A percentile compares a stretch with the other conserved stretches of the same genome.
Evolutionary conservation across 2,888 invertebrate species (phyloP).

Genomic region (Drosophila dives): DNA sequence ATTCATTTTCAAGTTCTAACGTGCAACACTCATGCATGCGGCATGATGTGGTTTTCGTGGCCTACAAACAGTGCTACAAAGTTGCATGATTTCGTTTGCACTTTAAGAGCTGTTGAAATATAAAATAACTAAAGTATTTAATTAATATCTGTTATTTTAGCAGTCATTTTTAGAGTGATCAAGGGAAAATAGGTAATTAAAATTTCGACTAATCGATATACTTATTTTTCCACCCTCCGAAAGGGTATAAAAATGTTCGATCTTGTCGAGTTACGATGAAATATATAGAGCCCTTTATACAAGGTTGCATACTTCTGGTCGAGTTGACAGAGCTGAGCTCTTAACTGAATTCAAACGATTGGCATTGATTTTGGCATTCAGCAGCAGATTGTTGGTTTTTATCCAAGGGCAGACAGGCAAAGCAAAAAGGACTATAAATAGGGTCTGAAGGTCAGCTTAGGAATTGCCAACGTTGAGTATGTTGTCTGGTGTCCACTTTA

Average conservation of each 20-base stretch:
- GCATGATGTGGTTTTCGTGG: constrained; percentile 31
- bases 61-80: constrained; percentile 32
- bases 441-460: constrained; percentile 42
- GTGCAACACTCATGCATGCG: constrained; percentile 16
- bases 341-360: constrained; percentile 25
- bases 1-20: constrained; percentile 34
- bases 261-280: constrained; percentile 1
- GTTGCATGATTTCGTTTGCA: constrained; percentile 6
- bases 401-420: constrained; percentile 43
- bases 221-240: neutral
- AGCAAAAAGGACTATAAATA: neutral
- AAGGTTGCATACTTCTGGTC: neutral
- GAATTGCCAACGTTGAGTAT: constrained; percentile 23
- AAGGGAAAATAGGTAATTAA: neutral
- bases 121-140: neutral
- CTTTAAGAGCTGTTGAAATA: neutral
- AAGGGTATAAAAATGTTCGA: neutral
- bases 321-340: constrained; percentile 5
- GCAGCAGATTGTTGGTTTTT: constrained; percentile 8
- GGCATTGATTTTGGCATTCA: constrained; percentile 50
- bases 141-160: neutral
- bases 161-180: neutral
- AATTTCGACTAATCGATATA: neutral
- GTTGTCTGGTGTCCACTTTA: constrained; percentile 46
- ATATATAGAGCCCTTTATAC: neutral